Evolutionary conservation across 1,140 invertebrate genomes (phyloP).

Genomic region (Saccostrea glomerata): DNA sequence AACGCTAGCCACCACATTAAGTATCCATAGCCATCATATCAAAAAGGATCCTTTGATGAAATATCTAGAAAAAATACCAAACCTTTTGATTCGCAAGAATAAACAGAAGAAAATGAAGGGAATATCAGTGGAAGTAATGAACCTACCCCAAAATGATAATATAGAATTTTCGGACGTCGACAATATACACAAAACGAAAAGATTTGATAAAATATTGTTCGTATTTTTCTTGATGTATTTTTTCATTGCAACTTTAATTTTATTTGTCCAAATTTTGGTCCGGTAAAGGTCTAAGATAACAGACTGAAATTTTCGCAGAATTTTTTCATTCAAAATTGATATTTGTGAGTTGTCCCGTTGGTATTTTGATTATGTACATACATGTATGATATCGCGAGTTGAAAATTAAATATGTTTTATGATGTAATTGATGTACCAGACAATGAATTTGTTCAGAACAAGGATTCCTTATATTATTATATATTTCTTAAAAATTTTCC

Average conservation of each 20-base stretch:
- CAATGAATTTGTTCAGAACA: too few species aligned
- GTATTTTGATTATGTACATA: too few species aligned
- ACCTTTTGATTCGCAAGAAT: neutral
- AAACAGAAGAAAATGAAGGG: neutral
- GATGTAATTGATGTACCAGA: too few species aligned
- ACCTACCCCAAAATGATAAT: neutral
- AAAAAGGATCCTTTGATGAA: neutral
- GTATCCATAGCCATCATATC: neutral
- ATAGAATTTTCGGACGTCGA: neutral
- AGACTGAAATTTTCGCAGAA: too few species aligned
- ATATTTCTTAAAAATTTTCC: too few species aligned
- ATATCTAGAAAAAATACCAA: neutral
- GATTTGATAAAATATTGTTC: neutral
- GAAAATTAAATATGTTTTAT: too few species aligned
- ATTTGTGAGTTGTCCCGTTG: too few species aligned
- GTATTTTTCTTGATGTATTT: neutral
- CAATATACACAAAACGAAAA: neutral
- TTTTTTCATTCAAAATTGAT: too few species aligned
- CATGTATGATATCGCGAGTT: too few species aligned
- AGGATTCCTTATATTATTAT: too few species aligned
- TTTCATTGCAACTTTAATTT: neutral
- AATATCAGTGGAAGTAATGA: neutral
- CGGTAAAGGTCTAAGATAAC: neutral
- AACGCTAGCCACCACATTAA: neutral
- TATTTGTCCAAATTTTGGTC: neutral